Evolutionary conservation across 2,888 invertebrate species (phyloP), one percentile per base, ranked within the genome.

Genomic region (Drosophila antonietae): DNA sequence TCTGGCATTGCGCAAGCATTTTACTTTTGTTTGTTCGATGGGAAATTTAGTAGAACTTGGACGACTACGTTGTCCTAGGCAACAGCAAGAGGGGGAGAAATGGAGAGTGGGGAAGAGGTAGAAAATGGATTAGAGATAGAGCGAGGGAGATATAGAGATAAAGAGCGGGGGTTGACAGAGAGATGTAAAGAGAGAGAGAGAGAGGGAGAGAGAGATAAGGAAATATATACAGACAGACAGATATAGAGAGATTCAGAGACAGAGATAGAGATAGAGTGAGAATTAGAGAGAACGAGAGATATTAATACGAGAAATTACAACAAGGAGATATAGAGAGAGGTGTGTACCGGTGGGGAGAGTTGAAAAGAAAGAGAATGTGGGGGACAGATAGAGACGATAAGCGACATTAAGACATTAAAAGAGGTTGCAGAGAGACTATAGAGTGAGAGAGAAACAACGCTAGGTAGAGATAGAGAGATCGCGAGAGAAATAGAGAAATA

Each of bases 11-110:
- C 62, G 55, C 60, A 53, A 51, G 51, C 18, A 20, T 51, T 35
- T 33, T 1, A 6, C 31, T 18, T 63, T 68, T 86, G 89, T 85
- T 85, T 85, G 89, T 74, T 85, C 85, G 80, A 85, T 85, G 60
- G 7, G 6, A 18, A 20, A 9, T 18, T 28, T 15, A 35, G n/a
- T 44, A 51, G 23, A n/a, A 35, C 37, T 20, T 41, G 23, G 61
- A 20, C 9, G 43, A 33, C 18, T 2, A 20, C 41, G 80, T 75
- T 75, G 76, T 39, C 80, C 49, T 14, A 28, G 74, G 74, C 49
- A 78, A 78, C 59, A 35, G 51, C 51, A 51, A 33, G 10, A 3
- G n/a, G 6, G 0, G 31, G 18, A 2, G 51, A 18, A 4, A 51
- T 7, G 8, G 51, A 20, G 12, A 2, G 12, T 1, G 3, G 0